Base-by-base conservation (phyloP, 2,113 vertebrate genomes). In the Phodopus roborovskii region DNA sequence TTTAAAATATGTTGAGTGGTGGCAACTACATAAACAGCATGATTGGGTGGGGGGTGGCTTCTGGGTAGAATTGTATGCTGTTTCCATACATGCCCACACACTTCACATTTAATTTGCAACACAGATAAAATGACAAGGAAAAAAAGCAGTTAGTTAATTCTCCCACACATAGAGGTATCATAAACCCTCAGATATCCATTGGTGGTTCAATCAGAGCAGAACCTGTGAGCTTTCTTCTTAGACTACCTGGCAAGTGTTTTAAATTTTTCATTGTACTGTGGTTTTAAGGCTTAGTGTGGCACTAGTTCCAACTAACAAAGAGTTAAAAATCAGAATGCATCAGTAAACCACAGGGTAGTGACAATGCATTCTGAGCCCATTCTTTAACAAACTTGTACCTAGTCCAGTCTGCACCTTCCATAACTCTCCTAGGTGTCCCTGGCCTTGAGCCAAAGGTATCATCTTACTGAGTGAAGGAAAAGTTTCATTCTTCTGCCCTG, bases 401-500 rank as follows among this genome's bases (percentile, higher is more conserved):
- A 98, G 98, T 97, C 98, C 97, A 98, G 98, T 97, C 98, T 98
- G 96, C 96, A 97, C 97, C 97, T 98, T 98, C 60, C 97, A 97
- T 83, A 97, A 98, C 96, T 97, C 97, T 96, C 98, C 97, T 97
- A 87, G 92, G 97, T 97, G 98, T 98, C 97, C 42, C 94, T 98
- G 98, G 98, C 98, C 94, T 97, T 93, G 53, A 94, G 98, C 98
- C 98, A 98, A 97, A 97, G 88, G 98, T 98, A 98, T 98, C 98
- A 4, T 95, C 98, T 98, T 98, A 98, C 98, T 94, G 62, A 96
- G 98, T 97, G 98, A 98, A 98, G 98, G 98, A 98, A 97, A 97
- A 97, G 96, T 97, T 98, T 98, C 91, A 95, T 98, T 97, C 96
- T 96, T 95, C 96, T 91, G 98, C 97, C 97, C 94, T 82, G 94